Evolutionary conservation across 2,888 invertebrate species (phyloP).

Genomic region (Tyria jacobaeae): DNA sequence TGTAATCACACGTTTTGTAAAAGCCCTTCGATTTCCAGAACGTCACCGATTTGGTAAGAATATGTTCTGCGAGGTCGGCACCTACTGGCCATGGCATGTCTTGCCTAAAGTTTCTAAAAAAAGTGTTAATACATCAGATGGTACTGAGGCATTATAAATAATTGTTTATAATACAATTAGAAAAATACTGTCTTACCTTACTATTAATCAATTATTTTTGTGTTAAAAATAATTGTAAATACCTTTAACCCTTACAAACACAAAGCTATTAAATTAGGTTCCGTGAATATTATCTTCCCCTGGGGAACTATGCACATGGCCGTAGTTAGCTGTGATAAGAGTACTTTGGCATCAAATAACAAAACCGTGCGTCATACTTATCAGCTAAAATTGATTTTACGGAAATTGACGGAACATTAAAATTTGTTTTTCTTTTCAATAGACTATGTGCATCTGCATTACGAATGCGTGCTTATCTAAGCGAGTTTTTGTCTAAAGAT

Average conservation of each 20-base stretch:
- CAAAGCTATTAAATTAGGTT: slow-evolving; percentile 1
- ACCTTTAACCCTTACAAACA: slow-evolving; percentile 5
- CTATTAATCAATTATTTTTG: too few species aligned
- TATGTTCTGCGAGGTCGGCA: too few species aligned
- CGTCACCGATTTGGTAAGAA: too few species aligned
- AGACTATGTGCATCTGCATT: slow-evolving; percentile 12
- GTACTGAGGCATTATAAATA: too few species aligned
- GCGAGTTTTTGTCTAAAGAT: slow-evolving; percentile 5
- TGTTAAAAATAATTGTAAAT: neutral
- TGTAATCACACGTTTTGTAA: too few species aligned
- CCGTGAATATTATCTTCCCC: neutral
- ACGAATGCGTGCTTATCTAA: slow-evolving; percentile 7
- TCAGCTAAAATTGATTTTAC: slow-evolving; percentile 6
- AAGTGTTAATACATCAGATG: too few species aligned
- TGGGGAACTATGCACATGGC: slow-evolving; percentile 1
- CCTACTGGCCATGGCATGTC: too few species aligned
- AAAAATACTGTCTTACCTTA: too few species aligned
- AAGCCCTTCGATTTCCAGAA: too few species aligned
- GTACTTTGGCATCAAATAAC: slow-evolving; percentile 7
- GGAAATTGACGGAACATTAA: slow-evolving; percentile 12
- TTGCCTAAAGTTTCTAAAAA: too few species aligned
- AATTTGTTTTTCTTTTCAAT: neutral
- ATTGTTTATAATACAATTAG: neutral
- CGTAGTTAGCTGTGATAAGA: neutral
- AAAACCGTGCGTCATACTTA: slow-evolving; percentile 15